Conservation (phyloP, 2,888 invertebrate genomes). For the Neoscelio sp. region DNA sequence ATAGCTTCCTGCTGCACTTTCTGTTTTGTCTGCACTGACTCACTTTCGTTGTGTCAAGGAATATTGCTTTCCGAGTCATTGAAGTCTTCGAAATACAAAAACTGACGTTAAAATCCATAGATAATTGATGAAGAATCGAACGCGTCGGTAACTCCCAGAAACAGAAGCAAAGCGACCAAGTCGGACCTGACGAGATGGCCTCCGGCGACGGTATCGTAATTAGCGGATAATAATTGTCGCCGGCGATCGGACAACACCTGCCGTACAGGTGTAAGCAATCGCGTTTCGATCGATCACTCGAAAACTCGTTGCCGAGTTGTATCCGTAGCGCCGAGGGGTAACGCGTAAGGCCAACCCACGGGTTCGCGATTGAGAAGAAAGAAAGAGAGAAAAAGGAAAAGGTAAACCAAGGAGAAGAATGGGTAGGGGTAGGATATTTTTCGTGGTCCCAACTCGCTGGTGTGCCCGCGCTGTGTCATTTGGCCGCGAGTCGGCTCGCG, state of each 20-base stretch:
- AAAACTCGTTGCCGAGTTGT: conserved; percentile 37
- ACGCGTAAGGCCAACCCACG: conserved; percentile 35
- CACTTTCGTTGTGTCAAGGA: no score
- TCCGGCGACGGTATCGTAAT: conserved; percentile 60
- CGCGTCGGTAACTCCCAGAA: conserved; percentile 26
- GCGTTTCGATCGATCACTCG: conserved; percentile 64
- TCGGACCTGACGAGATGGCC: conserved; percentile 38
- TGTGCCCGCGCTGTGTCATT: conserved; percentile 58
- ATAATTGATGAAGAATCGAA: conserved; percentile 25
- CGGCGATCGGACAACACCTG: conserved; percentile 59
- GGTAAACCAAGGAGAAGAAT: no score
- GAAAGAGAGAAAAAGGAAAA: neutral
- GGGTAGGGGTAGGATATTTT: conserved; percentile 33
- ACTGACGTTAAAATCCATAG: neutral
- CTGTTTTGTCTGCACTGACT: no score
- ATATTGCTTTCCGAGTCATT: neutral
- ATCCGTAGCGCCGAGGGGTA: conserved; percentile 5
- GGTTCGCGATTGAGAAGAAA: conserved; percentile 18
- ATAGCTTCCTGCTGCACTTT: no score
- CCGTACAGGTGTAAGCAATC: conserved; percentile 62
- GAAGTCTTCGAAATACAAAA: conserved; percentile 8
- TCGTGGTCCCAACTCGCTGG: conserved; percentile 46
- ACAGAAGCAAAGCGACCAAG: conserved; percentile 18
- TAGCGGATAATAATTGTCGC: conserved; percentile 67
- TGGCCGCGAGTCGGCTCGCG: conserved; percentile 19